Conservation (phyloP, 2,113 vertebrate genomes). For the Oryctolagus cuniculus region mOryCun1.1 NC_091436.1:127079001-127079500, state of each 20-base stretch:
- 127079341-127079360: too few species aligned
- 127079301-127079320: too few species aligned
- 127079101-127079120: not conserved
- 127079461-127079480: too few species aligned
- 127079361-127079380: too few species aligned
- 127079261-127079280: too few species aligned
- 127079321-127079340: not conserved
- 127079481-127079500: too few species aligned
- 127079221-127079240: not conserved
- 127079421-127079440: too few species aligned
- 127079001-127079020: not conserved
- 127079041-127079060: not conserved
- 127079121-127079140: slow-evolving; percentile 3
- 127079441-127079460: too few species aligned
- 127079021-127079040: not conserved
- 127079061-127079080: not conserved
- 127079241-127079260: too few species aligned
- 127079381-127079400: too few species aligned
- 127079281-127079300: too few species aligned
- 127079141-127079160: not conserved
- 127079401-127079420: too few species aligned
- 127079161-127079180: not conserved
- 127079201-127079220: not conserved
- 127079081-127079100: not conserved
- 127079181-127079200: not conserved